A percentile compares a stretch with the other conserved stretches of the same genome.
Conservation (phyloP, 1,140 invertebrate genomes). For the Cydia pomonella region DNA sequence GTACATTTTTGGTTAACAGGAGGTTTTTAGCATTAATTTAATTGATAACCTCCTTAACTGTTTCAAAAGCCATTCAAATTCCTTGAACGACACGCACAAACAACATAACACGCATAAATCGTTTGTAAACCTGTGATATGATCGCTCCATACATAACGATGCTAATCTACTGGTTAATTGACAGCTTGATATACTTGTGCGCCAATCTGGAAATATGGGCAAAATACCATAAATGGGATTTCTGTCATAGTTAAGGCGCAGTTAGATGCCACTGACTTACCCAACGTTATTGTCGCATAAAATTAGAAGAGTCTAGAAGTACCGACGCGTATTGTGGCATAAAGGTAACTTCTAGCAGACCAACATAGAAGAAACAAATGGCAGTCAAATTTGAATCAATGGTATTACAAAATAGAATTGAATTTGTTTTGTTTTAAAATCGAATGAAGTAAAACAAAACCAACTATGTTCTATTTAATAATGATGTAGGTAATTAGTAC, state of each 20-base stretch:
- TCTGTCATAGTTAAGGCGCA: background rate
- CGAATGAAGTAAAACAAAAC: too few species aligned
- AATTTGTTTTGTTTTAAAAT: too few species aligned
- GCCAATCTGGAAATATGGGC: background rate
- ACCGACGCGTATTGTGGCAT: too few species aligned
- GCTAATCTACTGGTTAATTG: constrained; percentile 55
- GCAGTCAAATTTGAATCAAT: too few species aligned
- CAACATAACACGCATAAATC: constrained; percentile 6
- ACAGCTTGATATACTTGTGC: constrained; percentile 48
- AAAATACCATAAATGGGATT: constrained; percentile 17
- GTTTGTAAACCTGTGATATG: constrained; percentile 36
- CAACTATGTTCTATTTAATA: too few species aligned
- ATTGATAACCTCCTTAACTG: background rate
- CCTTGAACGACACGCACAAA: background rate
- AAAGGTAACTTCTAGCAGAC: too few species aligned
- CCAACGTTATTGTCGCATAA: background rate
- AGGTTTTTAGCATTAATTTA: background rate
- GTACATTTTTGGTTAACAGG: background rate
- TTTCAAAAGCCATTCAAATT: background rate
- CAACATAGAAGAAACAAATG: too few species aligned
- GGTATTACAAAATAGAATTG: too few species aligned
- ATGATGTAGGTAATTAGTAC: too few species aligned
- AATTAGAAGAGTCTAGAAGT: too few species aligned
- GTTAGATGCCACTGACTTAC: background rate
- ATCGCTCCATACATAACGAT: constrained; percentile 39